These are phyloP conservation scores for Argyra leucocephala DNA, from an alignment of 2,888 invertebrate species.

Conservation along the genomic window DNA sequence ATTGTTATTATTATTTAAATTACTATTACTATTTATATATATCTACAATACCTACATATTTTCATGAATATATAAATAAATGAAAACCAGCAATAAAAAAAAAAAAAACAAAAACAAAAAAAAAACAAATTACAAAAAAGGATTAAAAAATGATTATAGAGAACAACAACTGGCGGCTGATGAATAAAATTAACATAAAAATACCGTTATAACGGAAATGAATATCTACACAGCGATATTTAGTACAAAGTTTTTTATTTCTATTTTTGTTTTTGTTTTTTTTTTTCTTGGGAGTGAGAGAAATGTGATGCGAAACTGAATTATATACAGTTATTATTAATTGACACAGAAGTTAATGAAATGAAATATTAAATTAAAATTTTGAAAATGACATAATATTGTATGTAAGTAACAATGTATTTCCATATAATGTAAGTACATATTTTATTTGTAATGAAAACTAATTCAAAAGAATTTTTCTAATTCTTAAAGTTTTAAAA, in stretches of 20 bases:
- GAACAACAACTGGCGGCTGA: conserved; percentile 1
- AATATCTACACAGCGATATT: not conserved
- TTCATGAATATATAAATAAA: too few relatives aligned
- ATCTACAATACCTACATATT: too few relatives aligned
- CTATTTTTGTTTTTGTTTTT: not conserved
- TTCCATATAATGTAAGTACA: too few relatives aligned
- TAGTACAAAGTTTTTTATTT: not conserved
- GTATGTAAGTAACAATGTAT: too few relatives aligned
- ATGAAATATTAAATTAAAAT: conserved; percentile 2
- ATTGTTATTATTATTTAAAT: too few relatives aligned
- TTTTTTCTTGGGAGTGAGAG: not conserved
- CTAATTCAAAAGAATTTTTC: too few relatives aligned
- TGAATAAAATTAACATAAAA: not conserved
- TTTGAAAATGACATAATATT: too few relatives aligned
- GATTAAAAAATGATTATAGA: conserved; percentile 2
- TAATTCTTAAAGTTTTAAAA: too few relatives aligned
- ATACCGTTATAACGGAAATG: not conserved
- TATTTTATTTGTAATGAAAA: too few relatives aligned
- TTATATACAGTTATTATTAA: conserved; percentile 3
- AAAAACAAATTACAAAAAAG: not conserved
- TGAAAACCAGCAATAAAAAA: too few relatives aligned
- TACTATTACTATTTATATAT: too few relatives aligned
- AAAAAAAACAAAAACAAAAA: too few relatives aligned
- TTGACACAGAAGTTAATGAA: conserved; percentile 3
- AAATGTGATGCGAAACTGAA: not conserved